Conservation (phyloP, 2,113 vertebrate species). For the Dasyornis broadbenti region DNA sequence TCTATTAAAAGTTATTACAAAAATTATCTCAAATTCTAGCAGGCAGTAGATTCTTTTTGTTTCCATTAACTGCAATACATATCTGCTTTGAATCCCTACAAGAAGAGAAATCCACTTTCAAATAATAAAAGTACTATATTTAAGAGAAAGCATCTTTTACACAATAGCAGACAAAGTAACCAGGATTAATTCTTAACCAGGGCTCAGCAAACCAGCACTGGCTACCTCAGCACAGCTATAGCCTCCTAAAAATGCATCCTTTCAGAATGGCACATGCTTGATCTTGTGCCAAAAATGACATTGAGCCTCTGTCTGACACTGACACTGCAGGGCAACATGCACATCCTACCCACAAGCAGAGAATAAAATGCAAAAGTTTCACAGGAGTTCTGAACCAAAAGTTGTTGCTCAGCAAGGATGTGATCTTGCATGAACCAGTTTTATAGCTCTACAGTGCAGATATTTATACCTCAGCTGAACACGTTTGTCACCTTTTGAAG, state of each 20-base stretch:
- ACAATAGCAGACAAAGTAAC: neutral
- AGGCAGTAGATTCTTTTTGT: neutral
- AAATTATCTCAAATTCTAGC: neutral
- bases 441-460: neutral
- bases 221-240: neutral
- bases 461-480: neutral
- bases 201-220: neutral
- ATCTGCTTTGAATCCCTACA: neutral
- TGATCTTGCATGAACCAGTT: neutral
- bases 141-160: neutral
- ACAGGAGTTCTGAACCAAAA: neutral
- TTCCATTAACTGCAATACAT: neutral
- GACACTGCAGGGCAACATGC: fast-evolving
- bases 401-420: neutral
- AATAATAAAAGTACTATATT: neutral
- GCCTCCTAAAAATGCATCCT: neutral
- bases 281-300: neutral
- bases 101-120: neutral
- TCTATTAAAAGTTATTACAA: neutral
- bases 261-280: neutral
- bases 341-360: neutral
- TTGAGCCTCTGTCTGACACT: neutral
- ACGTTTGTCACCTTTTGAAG: neutral
- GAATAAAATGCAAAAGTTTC: neutral
- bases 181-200: fast-evolving